Evolutionary conservation across 2,113 vertebrate genomes (phyloP).

Genomic region (Pteronura brasiliensis): DNA sequence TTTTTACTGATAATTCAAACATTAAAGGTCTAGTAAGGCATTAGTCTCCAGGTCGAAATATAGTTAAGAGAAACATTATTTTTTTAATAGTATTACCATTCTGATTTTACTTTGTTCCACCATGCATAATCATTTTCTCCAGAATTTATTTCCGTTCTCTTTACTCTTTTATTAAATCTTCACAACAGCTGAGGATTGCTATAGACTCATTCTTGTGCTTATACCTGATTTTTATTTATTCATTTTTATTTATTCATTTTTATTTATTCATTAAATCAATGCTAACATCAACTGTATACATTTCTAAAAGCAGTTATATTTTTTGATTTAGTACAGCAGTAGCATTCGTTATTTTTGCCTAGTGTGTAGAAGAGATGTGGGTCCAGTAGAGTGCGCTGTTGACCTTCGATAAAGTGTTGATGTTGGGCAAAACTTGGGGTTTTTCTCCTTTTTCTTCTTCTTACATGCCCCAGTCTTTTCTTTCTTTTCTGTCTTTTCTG

Average conservation of each 20-base stretch:
- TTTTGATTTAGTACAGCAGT: neutral
- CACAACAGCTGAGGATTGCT: neutral
- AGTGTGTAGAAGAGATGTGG: slow-evolving; percentile 40
- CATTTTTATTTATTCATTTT: no score
- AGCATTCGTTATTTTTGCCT: neutral
- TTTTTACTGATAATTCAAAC: neutral
- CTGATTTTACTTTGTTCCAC: neutral
- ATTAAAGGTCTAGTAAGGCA: neutral
- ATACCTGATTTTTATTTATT: neutral
- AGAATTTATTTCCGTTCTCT: neutral
- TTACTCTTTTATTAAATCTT: neutral
- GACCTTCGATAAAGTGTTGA: slow-evolving; percentile 60
- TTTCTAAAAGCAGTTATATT: slow-evolving; percentile 10
- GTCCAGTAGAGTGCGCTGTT: slow-evolving; percentile 86
- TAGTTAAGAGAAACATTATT: neutral
- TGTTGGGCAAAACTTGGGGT: neutral
- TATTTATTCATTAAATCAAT: slow-evolving; percentile 30
- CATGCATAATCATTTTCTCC: slow-evolving; percentile 23
- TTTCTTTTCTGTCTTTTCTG: neutral
- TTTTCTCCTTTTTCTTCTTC: neutral
- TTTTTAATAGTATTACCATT: neutral
- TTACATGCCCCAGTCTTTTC: neutral
- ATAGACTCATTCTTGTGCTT: neutral
- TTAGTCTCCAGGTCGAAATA: neutral
- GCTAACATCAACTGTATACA: neutral